phyloP scores from a whole-genome alignment of 2,113 vertebrate genomes.

The Rhabdomys dilectus region DNA sequence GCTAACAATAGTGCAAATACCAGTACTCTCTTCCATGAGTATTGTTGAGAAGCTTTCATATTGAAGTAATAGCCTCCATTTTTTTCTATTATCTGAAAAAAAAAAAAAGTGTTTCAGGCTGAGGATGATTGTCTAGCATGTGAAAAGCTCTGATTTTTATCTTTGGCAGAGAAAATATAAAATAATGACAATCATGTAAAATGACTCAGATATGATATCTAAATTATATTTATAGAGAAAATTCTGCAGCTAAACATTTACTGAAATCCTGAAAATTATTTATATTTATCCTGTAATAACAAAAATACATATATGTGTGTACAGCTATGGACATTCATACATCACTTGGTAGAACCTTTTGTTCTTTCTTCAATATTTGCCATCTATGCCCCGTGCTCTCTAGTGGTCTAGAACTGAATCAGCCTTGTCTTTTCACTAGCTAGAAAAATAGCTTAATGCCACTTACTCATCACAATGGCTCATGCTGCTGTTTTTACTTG shows the following conservation, averaged over 20 bases:
- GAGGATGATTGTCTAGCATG: background rate
- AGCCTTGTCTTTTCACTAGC: background rate
- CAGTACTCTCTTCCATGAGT: background rate
- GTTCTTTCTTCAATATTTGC: no score
- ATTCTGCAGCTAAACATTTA: background rate
- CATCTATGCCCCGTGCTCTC: no score
- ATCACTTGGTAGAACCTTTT: no score
- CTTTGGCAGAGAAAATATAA: background rate
- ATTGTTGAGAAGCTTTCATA: background rate
- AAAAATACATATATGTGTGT: background rate
- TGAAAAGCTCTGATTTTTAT: background rate
- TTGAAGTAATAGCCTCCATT: background rate
- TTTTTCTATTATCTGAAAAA: background rate
- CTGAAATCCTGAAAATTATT: background rate
- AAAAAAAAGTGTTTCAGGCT: background rate
- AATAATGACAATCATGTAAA: background rate
- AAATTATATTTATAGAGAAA: background rate
- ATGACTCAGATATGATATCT: background rate
- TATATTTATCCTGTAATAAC: background rate
- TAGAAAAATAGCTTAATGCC: background rate
- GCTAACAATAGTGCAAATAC: background rate
- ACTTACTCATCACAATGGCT: background rate
- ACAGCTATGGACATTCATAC: background rate
- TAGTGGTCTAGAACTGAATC: background rate
- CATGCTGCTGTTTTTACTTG: background rate